These are phyloP conservation scores for Bombus vancouverensis DNA, from an alignment of 1,140 invertebrate species.

Conservation along the genomic window DNA sequence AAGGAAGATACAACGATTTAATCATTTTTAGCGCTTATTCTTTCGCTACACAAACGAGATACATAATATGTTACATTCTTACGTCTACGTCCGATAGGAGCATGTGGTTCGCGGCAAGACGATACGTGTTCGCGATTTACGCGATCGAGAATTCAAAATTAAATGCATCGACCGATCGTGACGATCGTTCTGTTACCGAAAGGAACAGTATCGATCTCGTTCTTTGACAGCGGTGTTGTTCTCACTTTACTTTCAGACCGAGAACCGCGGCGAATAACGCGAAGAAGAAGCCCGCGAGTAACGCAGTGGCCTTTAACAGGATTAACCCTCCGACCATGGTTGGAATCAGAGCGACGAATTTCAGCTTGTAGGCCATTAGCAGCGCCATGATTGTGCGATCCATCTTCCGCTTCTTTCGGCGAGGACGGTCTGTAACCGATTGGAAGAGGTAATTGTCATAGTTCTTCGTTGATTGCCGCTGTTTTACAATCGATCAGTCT, in stretches of 20 bases:
- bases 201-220: background rate
- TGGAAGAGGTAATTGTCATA: background rate
- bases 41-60: background rate
- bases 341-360: constrained; percentile 90
- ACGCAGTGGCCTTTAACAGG: constrained; percentile 88
- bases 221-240: background rate
- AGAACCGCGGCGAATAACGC: constrained; percentile 88
- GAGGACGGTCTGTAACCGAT: constrained; percentile 63
- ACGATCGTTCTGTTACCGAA: background rate
- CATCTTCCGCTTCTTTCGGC: constrained; percentile 84
- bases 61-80: background rate
- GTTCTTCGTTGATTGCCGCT: background rate
- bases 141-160: background rate
- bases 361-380: constrained; percentile 91
- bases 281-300: constrained; percentile 92
- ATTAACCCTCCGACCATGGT: constrained; percentile 88
- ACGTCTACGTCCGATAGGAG: background rate
- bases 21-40: constrained; percentile 47
- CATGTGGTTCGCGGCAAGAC: background rate
- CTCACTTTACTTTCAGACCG: constrained; percentile 78
- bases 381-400: constrained; percentile 87
- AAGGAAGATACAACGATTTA: constrained; percentile 6
- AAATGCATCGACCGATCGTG: background rate
- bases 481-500: background rate
- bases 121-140: background rate